These are phyloP conservation scores for Crioceris asparagi DNA, from an alignment of 2,888 invertebrate genomes.

Conservation along the genomic window DNA sequence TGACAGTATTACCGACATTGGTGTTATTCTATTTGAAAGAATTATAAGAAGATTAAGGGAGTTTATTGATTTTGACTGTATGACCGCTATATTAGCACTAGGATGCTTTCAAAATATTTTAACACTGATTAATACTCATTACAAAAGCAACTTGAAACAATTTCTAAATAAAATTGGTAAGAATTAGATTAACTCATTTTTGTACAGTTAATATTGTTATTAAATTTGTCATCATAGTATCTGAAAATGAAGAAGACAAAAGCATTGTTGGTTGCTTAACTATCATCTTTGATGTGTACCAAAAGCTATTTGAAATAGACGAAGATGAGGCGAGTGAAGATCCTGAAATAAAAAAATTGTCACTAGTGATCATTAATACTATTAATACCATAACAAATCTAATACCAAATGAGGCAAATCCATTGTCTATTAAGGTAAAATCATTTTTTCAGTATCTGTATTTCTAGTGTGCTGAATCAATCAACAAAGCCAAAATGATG, in stretches of 20 bases:
- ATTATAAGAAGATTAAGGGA: slow-evolving; percentile 43
- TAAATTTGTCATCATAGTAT: slow-evolving; percentile 5
- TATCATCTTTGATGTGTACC: slow-evolving; percentile 27
- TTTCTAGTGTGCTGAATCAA: too few relatives aligned
- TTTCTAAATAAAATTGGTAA: slow-evolving; percentile 39
- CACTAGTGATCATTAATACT: slow-evolving; percentile 26
- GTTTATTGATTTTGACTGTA: slow-evolving; percentile 46
- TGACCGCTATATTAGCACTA: slow-evolving; percentile 43
- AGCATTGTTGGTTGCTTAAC: slow-evolving; percentile 11
- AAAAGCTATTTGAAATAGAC: slow-evolving; percentile 31
- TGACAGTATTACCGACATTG: slow-evolving; percentile 33
- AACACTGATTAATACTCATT: slow-evolving; percentile 31
- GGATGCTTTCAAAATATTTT: slow-evolving; percentile 48
- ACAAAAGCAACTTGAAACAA: slow-evolving; percentile 32
- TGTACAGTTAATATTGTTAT: slow-evolving; percentile 19
- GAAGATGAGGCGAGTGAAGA: slow-evolving; percentile 31
- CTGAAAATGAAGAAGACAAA: slow-evolving; percentile 5
- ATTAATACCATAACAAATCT: slow-evolving; percentile 24
- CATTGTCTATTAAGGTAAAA: slow-evolving; percentile 26
- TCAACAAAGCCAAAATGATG: too few relatives aligned
- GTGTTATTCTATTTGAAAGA: slow-evolving; percentile 34
- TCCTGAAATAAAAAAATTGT: slow-evolving; percentile 31
- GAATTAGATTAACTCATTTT: slow-evolving; percentile 14
- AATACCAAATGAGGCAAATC: slow-evolving; percentile 23
- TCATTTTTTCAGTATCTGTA: too few relatives aligned